Conservation (phyloP, 2,797 vertebrate species). For the Silurus aristotelis region DNA sequence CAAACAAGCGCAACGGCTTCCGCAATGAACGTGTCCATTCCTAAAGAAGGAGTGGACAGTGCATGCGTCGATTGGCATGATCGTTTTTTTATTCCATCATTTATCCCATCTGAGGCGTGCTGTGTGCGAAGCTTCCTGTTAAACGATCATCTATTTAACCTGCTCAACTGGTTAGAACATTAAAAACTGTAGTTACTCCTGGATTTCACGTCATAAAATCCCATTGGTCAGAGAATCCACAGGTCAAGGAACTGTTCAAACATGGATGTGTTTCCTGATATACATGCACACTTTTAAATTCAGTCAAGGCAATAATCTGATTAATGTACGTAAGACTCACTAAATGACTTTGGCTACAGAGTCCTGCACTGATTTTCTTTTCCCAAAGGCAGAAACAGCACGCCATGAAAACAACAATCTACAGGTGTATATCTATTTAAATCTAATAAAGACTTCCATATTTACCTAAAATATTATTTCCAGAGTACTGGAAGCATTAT, state of each 20-base stretch:
- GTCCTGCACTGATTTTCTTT: conserved; percentile 13
- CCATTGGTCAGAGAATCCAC: neutral
- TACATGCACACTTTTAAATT: neutral
- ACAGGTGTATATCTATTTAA: conserved; percentile 6
- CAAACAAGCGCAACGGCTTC: neutral
- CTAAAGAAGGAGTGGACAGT: neutral
- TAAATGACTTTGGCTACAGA: neutral
- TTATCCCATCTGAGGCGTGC: neutral
- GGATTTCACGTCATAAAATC: neutral
- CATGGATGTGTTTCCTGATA: neutral
- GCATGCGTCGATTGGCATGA: conserved; percentile 4
- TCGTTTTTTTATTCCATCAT: neutral
- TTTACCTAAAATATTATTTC: neutral
- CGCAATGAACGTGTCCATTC: neutral
- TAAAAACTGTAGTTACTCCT: neutral
- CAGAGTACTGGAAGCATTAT: neutral
- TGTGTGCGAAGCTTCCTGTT: neutral
- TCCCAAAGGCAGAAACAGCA: neutral
- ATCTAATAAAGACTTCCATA: conserved; percentile 15
- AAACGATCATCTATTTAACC: neutral
- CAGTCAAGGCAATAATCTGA: conserved; percentile 10
- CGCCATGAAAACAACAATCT: neutral
- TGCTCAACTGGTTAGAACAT: neutral
- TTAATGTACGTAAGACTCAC: neutral
- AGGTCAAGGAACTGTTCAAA: neutral